Evolutionary conservation across 2,888 invertebrate species (phyloP).

Genomic region (Coelopa pilipes): DNA sequence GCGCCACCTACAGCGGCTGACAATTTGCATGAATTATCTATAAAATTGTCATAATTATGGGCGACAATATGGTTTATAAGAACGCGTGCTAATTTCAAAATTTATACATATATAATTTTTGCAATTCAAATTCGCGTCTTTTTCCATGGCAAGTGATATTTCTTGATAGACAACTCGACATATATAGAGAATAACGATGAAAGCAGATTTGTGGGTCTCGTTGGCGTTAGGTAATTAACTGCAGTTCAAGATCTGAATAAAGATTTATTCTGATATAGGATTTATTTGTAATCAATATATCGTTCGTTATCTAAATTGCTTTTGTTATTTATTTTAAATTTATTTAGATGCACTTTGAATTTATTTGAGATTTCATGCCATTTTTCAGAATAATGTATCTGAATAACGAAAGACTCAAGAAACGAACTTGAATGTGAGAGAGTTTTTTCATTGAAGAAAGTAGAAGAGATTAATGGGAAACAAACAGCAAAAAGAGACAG

Average conservation of each 20-base stretch:
- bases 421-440: conserved; percentile 23
- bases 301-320: no score
- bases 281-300: background rate
- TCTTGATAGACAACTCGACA: no score
- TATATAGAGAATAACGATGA: no score
- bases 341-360: no score
- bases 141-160: no score
- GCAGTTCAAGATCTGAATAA: background rate
- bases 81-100: background rate
- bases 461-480: no score
- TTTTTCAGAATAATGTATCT: no score
- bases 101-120: background rate
- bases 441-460: no score
- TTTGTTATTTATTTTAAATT: no score
- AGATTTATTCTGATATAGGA: background rate
- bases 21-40: conserved; percentile 1
- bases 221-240: conserved; percentile 5
- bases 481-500: no score
- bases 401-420: conserved; percentile 30
- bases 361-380: no score
- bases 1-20: background rate
- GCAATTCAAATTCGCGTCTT: background rate
- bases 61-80: background rate
- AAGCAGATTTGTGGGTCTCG: background rate
- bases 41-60: background rate